phyloP scores from a whole-genome alignment of 2,888 invertebrate genomes.

The Acutogordius australiensis region DNA sequence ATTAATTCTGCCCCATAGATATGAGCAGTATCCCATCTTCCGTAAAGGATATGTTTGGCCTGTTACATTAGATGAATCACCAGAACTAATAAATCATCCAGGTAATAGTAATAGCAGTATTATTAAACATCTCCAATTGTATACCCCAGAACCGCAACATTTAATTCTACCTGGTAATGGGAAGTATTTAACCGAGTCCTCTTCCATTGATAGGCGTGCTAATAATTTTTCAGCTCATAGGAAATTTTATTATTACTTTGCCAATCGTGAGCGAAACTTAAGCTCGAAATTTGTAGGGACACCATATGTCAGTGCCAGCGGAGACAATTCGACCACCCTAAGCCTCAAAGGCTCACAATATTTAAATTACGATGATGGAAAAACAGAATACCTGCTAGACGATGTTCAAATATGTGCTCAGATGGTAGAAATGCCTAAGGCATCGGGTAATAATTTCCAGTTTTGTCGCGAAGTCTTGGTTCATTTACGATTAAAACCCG shows the following conservation, averaged over 20 bases:
- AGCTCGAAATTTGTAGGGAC: neutral
- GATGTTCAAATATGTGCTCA: neutral
- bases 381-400: neutral
- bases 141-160: neutral
- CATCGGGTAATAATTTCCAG: no score
- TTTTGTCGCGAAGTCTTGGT: neutral
- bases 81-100: neutral
- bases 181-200: neutral
- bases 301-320: neutral
- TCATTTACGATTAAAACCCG: neutral
- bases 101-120: no score
- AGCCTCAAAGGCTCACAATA: neutral
- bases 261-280: neutral
- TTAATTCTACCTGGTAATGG: neutral
- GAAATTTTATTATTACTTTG: constrained; percentile 1
- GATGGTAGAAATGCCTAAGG: no score
- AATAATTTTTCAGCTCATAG: neutral
- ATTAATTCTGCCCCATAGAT: neutral
- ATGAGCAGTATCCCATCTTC: neutral
- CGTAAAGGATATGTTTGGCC: neutral
- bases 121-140: neutral
- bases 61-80: neutral
- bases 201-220: neutral
- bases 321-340: neutral
- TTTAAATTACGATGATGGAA: neutral